Evolutionary conservation across 2,888 invertebrate genomes (phyloP).

Genomic region (Kuschelorhynchus macadamiae): DNA sequence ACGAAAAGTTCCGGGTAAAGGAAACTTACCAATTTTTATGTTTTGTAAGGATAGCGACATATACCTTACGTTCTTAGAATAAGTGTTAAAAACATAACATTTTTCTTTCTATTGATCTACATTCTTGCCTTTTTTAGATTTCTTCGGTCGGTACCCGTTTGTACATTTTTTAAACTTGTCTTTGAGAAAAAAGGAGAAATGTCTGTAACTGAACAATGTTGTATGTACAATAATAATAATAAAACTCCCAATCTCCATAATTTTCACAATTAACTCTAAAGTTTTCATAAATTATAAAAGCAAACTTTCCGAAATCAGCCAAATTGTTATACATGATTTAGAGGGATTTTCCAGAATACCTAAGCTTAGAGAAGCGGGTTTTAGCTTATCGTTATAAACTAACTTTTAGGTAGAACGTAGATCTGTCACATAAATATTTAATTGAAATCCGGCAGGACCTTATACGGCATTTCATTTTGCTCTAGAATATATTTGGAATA

Average conservation of each 20-base stretch:
- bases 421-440: conserved; percentile 25
- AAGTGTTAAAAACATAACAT: no score
- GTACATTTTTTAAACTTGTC: background rate
- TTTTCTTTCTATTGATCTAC: no score
- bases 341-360: conserved; percentile 20
- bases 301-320: conserved; percentile 19
- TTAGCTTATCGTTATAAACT: conserved; percentile 28
- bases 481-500: no score
- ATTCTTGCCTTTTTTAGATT: no score
- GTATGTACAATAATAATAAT: background rate
- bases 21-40: no score
- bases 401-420: conserved; percentile 26
- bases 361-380: conserved; percentile 20
- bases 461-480: no score
- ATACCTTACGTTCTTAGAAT: no score
- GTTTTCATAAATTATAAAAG: conserved; percentile 22
- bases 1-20: no score
- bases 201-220: background rate
- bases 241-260: no score
- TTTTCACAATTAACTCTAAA: conserved; percentile 14
- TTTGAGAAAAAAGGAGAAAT: background rate
- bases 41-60: no score
- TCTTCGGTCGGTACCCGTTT: no score
- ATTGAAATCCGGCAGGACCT: conserved; percentile 21
- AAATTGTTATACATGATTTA: conserved; percentile 28